Conservation (phyloP, 2,888 invertebrate species). For the Drosophila imparisetae region DNA sequence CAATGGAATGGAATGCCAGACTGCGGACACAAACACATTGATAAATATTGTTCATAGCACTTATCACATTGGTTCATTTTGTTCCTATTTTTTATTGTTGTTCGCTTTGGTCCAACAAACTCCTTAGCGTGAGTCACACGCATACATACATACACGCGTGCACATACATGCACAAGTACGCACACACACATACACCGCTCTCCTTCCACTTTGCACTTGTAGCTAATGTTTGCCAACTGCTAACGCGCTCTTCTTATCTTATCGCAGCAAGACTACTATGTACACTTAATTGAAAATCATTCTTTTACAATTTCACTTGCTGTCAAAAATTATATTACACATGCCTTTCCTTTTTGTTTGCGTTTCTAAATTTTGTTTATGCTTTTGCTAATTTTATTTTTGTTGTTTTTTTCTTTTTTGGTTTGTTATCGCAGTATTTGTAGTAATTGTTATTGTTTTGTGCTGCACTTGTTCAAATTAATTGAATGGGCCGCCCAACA, state of each 20-base stretch:
- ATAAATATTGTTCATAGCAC: constrained; percentile 41
- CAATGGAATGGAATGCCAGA: constrained; percentile 29
- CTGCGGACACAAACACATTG: constrained; percentile 27
- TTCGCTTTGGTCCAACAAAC: constrained; percentile 51
- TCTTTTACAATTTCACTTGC: constrained; percentile 63
- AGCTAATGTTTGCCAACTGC: constrained; percentile 69
- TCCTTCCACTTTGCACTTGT: constrained; percentile 60
- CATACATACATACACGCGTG: constrained; percentile 5
- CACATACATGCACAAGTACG: constrained; percentile 2
- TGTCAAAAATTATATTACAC: constrained; percentile 51
- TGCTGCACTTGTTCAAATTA: constrained; percentile 77
- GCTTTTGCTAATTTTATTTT: constrained; percentile 27
- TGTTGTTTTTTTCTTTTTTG: neutral
- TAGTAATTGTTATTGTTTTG: constrained; percentile 70
- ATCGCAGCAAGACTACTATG: constrained; percentile 60
- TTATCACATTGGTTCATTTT: constrained; percentile 1
- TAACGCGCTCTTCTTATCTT: constrained; percentile 61
- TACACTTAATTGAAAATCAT: constrained; percentile 76
- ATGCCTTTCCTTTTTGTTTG: constrained; percentile 35
- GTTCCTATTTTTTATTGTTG: constrained; percentile 22
- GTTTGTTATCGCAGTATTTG: constrained; percentile 44
- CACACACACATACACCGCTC: constrained; percentile 14
- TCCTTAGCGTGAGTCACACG: constrained; percentile 41
- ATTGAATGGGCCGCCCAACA: constrained; percentile 62
- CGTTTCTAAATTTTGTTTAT: constrained; percentile 37